Conservation (phyloP, 2,113 vertebrate genomes). For the Phylloscopus whistleri region DNA sequence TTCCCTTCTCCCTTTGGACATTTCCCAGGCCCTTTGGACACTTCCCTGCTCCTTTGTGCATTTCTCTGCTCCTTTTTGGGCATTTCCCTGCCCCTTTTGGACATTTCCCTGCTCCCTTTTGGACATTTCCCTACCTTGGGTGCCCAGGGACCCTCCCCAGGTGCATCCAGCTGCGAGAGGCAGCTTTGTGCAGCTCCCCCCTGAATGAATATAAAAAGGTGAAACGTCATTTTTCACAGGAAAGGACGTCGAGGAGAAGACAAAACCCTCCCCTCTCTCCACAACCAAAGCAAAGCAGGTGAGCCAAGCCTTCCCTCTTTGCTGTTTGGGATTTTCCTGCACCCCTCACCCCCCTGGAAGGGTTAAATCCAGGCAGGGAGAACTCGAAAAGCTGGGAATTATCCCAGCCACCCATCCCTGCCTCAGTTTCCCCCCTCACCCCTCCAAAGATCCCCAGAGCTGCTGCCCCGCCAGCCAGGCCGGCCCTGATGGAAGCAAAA, state of each 20-base stretch:
- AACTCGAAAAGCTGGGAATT: neutral
- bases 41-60: no score
- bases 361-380: neutral
- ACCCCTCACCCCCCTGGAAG: rapidly evolving
- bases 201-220: no score
- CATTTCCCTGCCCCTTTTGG: no score
- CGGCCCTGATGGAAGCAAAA: neutral
- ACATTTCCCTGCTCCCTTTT: no score
- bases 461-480: neutral
- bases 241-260: neutral
- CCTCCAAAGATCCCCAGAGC: neutral
- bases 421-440: neutral
- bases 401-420: neutral
- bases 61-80: no score
- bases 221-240: no score
- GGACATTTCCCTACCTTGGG: neutral
- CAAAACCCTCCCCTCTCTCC: neutral
- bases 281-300: neutral
- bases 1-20: no score
- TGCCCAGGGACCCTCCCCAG: neutral
- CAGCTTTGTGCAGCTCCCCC: neutral
- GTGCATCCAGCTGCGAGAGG: rapidly evolving
- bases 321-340: neutral
- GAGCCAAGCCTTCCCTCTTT: rapidly evolving
- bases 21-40: no score